Evolutionary conservation across 2,113 vertebrate species (phyloP).

Genomic region (Colinus virginianus): DNA sequence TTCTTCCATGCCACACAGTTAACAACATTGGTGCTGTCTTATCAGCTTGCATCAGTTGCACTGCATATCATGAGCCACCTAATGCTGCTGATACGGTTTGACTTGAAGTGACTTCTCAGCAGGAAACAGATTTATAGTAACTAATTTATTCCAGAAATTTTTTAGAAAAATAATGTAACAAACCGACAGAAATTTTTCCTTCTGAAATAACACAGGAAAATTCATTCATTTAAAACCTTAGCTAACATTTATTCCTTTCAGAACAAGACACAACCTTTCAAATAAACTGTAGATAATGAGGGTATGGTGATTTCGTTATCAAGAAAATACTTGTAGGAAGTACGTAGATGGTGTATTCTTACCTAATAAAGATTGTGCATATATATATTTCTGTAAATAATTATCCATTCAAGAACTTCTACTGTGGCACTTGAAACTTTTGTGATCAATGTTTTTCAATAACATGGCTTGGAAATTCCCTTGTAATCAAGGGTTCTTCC

Average conservation of each 20-base stretch:
- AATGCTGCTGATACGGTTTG: neutral
- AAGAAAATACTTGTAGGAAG: neutral
- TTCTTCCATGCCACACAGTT: neutral
- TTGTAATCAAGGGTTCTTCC: neutral
- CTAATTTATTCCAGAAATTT: neutral
- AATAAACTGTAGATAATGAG: neutral
- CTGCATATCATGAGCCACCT: neutral
- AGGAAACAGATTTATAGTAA: neutral
- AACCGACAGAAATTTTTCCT: neutral
- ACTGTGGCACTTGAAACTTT: neutral
- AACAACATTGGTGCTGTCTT: neutral
- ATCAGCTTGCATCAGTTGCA: neutral
- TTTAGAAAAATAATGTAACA: neutral
- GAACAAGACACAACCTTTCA: neutral
- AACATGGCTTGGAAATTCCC: neutral
- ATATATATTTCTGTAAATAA: neutral
- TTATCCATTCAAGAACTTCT: neutral
- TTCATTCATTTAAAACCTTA: neutral
- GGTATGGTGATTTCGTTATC: neutral
- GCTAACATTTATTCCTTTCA: neutral
- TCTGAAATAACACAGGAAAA: neutral
- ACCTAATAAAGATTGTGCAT: neutral
- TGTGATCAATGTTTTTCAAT: neutral
- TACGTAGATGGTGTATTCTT: neutral
- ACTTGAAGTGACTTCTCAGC: neutral